Percentiles rank a stretch among this genome's conserved stretches.
Conservation (phyloP, 2,888 invertebrate genomes). For the Eurytoma adleriae region DNA sequence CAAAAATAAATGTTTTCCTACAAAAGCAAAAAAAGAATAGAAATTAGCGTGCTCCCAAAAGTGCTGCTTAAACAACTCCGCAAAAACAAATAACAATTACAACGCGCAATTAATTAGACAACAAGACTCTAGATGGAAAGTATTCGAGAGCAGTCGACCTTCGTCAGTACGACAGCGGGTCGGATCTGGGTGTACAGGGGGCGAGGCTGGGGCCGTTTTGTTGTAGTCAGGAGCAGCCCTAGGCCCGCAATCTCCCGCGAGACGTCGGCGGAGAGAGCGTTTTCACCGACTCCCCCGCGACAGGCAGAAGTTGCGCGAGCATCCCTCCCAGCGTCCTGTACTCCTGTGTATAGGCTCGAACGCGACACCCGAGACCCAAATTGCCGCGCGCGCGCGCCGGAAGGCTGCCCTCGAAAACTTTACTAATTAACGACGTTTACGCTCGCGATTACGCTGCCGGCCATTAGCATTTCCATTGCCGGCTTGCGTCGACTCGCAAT, state of each 20-base stretch:
- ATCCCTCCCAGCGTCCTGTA: neutral
- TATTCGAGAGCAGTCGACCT: too few relatives aligned
- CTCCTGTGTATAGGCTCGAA: neutral
- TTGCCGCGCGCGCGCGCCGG: neutral
- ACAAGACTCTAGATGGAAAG: too few relatives aligned
- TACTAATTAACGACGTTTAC: conserved; percentile 48
- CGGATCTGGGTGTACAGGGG: too few relatives aligned
- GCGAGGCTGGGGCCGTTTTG: too few relatives aligned
- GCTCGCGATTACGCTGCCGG: neutral
- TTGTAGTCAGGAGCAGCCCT: too few relatives aligned
- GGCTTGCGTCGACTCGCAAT: neutral
- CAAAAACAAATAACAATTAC: too few relatives aligned
- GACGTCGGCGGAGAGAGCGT: neutral
- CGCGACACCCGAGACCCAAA: neutral
- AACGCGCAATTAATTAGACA: too few relatives aligned
- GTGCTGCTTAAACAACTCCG: too few relatives aligned
- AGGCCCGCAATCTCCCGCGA: neutral
- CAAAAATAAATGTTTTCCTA: too few relatives aligned
- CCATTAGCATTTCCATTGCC: conserved; percentile 33
- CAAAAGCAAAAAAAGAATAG: too few relatives aligned
- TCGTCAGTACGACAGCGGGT: too few relatives aligned
- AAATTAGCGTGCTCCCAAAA: too few relatives aligned
- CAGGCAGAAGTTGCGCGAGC: neutral
- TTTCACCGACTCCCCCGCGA: neutral
- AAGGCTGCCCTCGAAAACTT: conserved; percentile 43